Evolutionary conservation across 2,888 invertebrate genomes (phyloP).

Genomic region (Mythimna vitellina): DNA sequence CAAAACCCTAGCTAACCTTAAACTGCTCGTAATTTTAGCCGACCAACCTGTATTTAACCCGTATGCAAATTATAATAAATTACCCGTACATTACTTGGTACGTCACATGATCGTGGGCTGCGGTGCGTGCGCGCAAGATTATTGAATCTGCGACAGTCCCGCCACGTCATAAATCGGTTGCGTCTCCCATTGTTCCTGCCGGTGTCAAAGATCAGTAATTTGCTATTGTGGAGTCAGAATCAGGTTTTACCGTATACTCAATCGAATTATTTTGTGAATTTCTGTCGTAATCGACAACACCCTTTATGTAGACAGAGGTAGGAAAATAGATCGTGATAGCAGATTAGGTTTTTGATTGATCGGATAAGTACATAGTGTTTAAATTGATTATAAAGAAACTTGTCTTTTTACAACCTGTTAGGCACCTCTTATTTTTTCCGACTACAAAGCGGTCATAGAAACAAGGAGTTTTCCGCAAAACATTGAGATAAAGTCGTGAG

Average conservation of each 20-base stretch:
- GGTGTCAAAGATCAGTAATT: slow-evolving; percentile 90
- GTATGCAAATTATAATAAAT: slow-evolving; percentile 73
- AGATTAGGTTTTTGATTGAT: slow-evolving; percentile 39
- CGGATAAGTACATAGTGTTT: slow-evolving; percentile 30
- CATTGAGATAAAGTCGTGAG: slow-evolving; percentile 48
- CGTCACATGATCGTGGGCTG: slow-evolving; percentile 72
- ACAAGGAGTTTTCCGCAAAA: slow-evolving; percentile 44
- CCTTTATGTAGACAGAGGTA: slow-evolving; percentile 24
- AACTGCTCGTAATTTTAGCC: slow-evolving; percentile 57
- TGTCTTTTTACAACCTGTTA: slow-evolving; percentile 32
- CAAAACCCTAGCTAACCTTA: slow-evolving; percentile 58
- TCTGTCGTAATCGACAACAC: slow-evolving; percentile 12
- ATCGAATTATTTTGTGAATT: slow-evolving; percentile 37
- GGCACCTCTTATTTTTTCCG: slow-evolving; percentile 23
- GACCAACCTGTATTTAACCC: slow-evolving; percentile 68
- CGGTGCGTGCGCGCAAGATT: slow-evolving; percentile 76
- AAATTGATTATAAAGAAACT: slow-evolving; percentile 26
- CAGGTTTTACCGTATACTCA: slow-evolving; percentile 59
- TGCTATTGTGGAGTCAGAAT: slow-evolving; percentile 83
- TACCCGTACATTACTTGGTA: slow-evolving; percentile 66
- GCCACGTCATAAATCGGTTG: slow-evolving; percentile 80
- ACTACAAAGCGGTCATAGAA: slow-evolving; percentile 27
- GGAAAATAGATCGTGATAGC: slow-evolving; percentile 36
- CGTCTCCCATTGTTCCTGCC: slow-evolving; percentile 86
- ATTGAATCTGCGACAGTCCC: slow-evolving; percentile 79